Base-by-base conservation (phyloP, 2,888 invertebrate species). In the Clivina fossor region DNA sequence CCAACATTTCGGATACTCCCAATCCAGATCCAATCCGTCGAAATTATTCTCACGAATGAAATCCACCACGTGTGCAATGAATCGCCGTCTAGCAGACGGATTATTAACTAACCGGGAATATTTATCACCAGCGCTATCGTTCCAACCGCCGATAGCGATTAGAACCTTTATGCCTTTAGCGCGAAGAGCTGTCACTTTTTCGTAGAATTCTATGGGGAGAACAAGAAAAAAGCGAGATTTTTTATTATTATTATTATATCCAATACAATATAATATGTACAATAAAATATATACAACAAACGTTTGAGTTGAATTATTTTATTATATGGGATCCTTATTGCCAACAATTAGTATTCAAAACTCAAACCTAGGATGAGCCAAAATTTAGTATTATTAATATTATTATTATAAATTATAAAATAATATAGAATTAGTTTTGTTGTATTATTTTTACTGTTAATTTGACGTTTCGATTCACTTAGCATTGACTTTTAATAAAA, bases 1-100 rank as follows among this genome's bases (percentile, higher is more conserved):
- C 92, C 92, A 92, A 68, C 93, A 93, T 60, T 86, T 90, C 0
- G 94, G 94, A 71, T 93, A 95, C 68, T 95, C 93, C 94, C 94
- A 95, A 69, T 94, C 93, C 20, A 95, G 77, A 71, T 96, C 93
- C 30, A 96, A 75, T 3, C 96, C 96, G 67, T 95, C 93, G 64
- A 95, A 95, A 50, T 84, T 84, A 64, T 90, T 82, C 60, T 85
- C 81, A 58, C 86, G 83, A 53, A 93, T 81, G 67, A 93, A 93
- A 63, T 87, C 82, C 0, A 90, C 62, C 0, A 86, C 86, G 63
- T 90, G 85, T 0, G 81, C 76, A 11, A 91, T 81, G 66, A 94
- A 94, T 60, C 81, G 81, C 20, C 81, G 76, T 53, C 93, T 78
- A 0, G 89, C 83, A 1, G 80, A 74, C 0, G 85, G 79, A 66